These are phyloP conservation scores for Rhysida immarginata DNA, from an alignment of 1,140 invertebrate species.

Conservation along the genomic window DNA sequence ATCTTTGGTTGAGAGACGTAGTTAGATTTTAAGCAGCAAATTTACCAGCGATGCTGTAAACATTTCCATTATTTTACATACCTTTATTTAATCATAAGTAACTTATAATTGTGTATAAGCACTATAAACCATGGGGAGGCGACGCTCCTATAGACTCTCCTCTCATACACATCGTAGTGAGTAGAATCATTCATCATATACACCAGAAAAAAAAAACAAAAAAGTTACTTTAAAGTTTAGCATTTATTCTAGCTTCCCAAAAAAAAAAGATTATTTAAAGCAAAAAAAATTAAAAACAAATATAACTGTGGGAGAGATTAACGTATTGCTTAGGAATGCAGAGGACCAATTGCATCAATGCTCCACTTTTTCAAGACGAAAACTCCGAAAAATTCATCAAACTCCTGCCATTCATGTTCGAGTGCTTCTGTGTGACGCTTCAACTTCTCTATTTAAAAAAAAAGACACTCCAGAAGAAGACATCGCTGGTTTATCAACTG, in stretches of 20 bases:
- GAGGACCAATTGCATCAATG: too few relatives aligned
- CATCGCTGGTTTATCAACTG: too few relatives aligned
- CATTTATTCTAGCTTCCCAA: not conserved
- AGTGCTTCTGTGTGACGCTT: too few relatives aligned
- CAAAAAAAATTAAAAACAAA: too few relatives aligned
- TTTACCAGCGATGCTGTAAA: not conserved
- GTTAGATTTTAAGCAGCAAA: constrained; percentile 3
- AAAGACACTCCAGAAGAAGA: too few relatives aligned
- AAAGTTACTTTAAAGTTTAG: constrained; percentile 4
- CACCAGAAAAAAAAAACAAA: not conserved
- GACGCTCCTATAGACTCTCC: not conserved
- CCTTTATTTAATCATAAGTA: not conserved
- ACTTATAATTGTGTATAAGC: constrained; percentile 8
- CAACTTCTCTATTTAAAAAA: too few relatives aligned
- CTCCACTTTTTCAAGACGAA: too few relatives aligned
- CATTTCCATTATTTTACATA: constrained; percentile 5
- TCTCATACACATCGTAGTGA: constrained; percentile 7
- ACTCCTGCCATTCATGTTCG: too few relatives aligned
- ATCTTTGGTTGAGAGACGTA: constrained; percentile 1
- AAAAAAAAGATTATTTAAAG: not conserved
- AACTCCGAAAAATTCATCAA: too few relatives aligned
- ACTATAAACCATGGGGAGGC: constrained; percentile 3
- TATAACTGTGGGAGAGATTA: not conserved
- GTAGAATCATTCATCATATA: constrained; percentile 8
- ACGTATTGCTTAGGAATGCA: too few relatives aligned